Evolutionary conservation across 2,888 invertebrate genomes (phyloP), one percentile per base, ranked within the genome.

Genomic region (Eristalis pertinax): DNA sequence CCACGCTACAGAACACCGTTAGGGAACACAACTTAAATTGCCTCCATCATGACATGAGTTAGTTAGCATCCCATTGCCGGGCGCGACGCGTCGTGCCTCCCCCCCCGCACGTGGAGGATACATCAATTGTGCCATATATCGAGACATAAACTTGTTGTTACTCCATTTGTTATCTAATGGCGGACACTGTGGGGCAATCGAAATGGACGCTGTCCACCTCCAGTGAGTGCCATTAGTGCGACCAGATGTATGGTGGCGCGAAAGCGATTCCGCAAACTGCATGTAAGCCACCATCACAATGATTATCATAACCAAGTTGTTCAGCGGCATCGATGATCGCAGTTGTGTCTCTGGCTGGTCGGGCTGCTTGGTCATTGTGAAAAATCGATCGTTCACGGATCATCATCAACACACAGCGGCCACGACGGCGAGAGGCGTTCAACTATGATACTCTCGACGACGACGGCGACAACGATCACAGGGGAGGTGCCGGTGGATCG

Each of bases 151-250:
- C 65, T 69, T 41, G 76, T 83, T 77, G 83, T 77, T 83, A 83
- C 83, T 69, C 73, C 72, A 83, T 83, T 78, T 83, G 73, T 78
- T 83, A 77, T 83, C 77, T 77, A 83, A 78, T 69, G 68, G 62
- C 26, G 73, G 50, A 26, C 73, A 73, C 77, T 77, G 62, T 72
- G 76, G 50, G 69, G 70, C 76, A 62, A 77, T 77, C 68, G 67
- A 62, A 26, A 77, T 77, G 77, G 83, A 83, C 77, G 73, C 68
- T 83, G 83, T 83, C 83, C 83, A 77, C 83, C 83, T 77, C 58
- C 68, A 78, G 77, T 64, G 83, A 83, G 72, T 63, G 77, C 62
- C 50, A 83, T 83, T 77, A 83, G 72, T 19, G 62, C 13, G 35
- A n/a, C 32, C 35, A n/a, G 32, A 22, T 65, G 38, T 43, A 63